Base-by-base conservation (phyloP, 2,797 vertebrate genomes). In the Peromyscus melanophrys region DNA sequence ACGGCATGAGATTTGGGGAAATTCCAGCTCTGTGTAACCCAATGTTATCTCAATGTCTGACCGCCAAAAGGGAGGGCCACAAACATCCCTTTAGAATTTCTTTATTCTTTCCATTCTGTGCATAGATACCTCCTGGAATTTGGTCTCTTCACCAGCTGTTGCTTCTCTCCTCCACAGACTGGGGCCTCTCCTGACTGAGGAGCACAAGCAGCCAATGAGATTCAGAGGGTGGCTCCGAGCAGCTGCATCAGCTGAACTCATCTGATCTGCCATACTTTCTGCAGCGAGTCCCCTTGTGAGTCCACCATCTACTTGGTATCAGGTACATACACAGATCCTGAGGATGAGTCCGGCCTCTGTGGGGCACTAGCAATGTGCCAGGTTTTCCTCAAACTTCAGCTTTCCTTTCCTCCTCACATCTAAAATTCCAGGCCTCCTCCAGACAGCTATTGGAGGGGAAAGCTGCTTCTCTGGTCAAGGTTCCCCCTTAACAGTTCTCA, bases 181-280 rank as follows among this genome's bases (percentile, higher is more conserved):
- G 85, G 57, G 19, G 92, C 4, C 55, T 97, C 73, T 92, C 34
- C 37, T 78, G 0, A 83, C 27, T 96, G 59, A 90, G 37, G 57
- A 2, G 0, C 27, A 16, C 16, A 17, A 46, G n/a, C 11, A 40
- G 37, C 7, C 83, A 2, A 0, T n/a, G 73, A 9, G 55, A n/a
- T 81, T 57, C 46, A n/a, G 17, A 73, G 52, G 59, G 7, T 67
- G 69, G 34, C 55, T 40, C n/a, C 21, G 29, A 46, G n/a, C 21
- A 61, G 13, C 52, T 52, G 34, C 21, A 17, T 34, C 63, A 37
- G 8, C 46, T 7, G 11, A 69, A 1, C 5, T 40, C 8, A 29
- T 61, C 71, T 65, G 55, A n/a, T 52, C 31, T 34, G 59, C 9
- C 17, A 21, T 14, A 6, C 14, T 59, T 84, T 88, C 37, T 61